phyloP scores from a whole-genome alignment of 2,113 vertebrate species.

The Corythoichthys intestinalis region DNA sequence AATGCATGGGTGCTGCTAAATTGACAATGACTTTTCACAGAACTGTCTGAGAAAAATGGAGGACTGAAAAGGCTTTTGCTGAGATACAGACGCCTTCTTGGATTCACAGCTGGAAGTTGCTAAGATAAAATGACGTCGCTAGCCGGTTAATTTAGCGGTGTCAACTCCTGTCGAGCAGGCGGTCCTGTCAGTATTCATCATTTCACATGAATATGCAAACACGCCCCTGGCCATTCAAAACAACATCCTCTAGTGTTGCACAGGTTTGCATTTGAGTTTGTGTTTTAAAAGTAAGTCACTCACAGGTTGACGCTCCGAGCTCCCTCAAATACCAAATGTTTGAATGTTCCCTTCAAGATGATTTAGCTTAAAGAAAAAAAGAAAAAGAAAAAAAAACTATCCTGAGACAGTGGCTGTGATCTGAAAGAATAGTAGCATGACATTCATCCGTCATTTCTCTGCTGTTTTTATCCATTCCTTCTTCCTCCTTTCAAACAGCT shows the following conservation, averaged over 20 bases:
- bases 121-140: conserved; percentile 34
- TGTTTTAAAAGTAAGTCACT: not conserved
- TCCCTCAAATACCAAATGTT: conserved; percentile 26
- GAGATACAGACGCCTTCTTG: conserved; percentile 11
- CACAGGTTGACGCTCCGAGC: conserved; percentile 24
- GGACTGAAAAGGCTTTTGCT: conserved; percentile 14
- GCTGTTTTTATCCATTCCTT: not conserved
- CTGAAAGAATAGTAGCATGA: conserved; percentile 8
- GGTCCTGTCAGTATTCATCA: conserved; percentile 55
- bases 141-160: conserved; percentile 49
- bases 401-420: not conserved
- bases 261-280: not conserved
- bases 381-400: conserved; percentile 12
- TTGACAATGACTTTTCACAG: not conserved
- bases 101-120: conserved; percentile 33
- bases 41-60: conserved; percentile 13
- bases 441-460: conserved; percentile 7
- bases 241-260: conserved; percentile 21
- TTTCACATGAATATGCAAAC: conserved; percentile 57
- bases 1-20: not conserved
- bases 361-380: conserved; percentile 9
- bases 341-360: conserved; percentile 24
- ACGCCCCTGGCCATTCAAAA: conserved; percentile 37
- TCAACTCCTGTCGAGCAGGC: conserved; percentile 49
- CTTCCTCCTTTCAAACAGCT: conserved; percentile 6